Evolutionary conservation across 2,797 vertebrate genomes (phyloP).

Genomic region (Oryzias dopingdopingensis): DNA sequence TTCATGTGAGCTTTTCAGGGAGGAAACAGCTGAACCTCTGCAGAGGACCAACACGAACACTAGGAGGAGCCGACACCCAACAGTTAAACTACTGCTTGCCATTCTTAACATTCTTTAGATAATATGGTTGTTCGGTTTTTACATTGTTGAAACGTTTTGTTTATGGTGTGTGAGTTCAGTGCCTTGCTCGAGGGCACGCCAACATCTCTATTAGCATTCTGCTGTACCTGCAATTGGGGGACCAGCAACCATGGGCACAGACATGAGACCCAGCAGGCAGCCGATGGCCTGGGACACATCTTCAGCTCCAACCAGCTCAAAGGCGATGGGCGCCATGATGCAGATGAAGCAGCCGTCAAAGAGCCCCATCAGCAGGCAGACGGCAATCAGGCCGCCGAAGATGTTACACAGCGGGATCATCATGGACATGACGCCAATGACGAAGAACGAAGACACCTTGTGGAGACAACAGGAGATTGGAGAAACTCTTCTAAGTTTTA

Average conservation of each 20-base stretch:
- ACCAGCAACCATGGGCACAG: constrained; percentile 92
- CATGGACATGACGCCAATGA: constrained; percentile 96
- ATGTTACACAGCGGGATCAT: constrained; percentile 90
- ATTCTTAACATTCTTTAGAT: too few relatives aligned
- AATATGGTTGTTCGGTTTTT: too few relatives aligned
- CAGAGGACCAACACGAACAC: too few relatives aligned
- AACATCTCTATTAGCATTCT: not conserved
- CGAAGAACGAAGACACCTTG: constrained; percentile 90
- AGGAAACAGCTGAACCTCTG: not conserved
- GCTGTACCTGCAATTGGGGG: constrained; percentile 92
- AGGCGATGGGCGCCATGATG: constrained; percentile 97
- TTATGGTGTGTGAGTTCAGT: too few relatives aligned
- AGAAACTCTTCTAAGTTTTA: not conserved
- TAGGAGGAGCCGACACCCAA: too few relatives aligned
- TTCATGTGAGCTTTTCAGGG: not conserved
- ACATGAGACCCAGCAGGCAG: constrained; percentile 94
- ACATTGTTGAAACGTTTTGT: too few relatives aligned
- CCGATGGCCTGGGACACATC: constrained; percentile 95
- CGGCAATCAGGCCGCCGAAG: constrained; percentile 88
- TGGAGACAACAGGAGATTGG: not conserved
- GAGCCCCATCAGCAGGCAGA: constrained; percentile 94
- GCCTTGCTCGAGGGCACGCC: too few relatives aligned
- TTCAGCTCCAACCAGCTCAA: constrained; percentile 88
- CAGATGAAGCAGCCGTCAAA: constrained; percentile 98
- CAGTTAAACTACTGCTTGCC: too few relatives aligned